Conservation (phyloP, 1,140 invertebrate species). For the Diorhabda carinulata region DNA sequence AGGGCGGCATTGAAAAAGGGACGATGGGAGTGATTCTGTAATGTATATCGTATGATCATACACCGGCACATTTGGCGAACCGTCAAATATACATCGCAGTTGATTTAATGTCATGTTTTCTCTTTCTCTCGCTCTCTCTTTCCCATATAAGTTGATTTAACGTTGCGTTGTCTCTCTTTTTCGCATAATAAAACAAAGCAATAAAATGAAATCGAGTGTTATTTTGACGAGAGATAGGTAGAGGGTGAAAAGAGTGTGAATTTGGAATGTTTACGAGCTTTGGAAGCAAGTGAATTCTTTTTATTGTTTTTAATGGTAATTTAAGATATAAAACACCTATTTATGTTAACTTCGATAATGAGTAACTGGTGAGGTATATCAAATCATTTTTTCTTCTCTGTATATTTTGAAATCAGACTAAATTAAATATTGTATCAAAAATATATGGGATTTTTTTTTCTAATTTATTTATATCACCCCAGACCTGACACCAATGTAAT, state of each 20-base stretch:
- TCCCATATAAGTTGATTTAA: background rate
- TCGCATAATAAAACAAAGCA: conserved; percentile 12
- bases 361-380: too few relatives aligned
- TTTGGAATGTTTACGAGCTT: background rate
- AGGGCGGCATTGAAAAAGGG: conserved; percentile 4
- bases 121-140: background rate
- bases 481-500: too few relatives aligned
- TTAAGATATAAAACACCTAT: too few relatives aligned
- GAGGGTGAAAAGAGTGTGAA: background rate
- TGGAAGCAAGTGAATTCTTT: too few relatives aligned
- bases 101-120: conserved; percentile 14
- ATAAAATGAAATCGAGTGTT: conserved; percentile 15
- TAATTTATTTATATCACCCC: too few relatives aligned
- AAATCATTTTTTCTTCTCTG: too few relatives aligned
- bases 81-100: conserved; percentile 13
- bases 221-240: conserved; percentile 2
- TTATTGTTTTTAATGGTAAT: too few relatives aligned
- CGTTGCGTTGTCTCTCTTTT: background rate
- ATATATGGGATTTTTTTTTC: too few relatives aligned
- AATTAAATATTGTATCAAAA: too few relatives aligned
- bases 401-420: too few relatives aligned
- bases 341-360: too few relatives aligned
- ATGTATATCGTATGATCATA: conserved; percentile 17
- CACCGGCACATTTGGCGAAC: conserved; percentile 9
- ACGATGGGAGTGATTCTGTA: conserved; percentile 13